Percentiles rank a stretch among this genome's conserved stretches.
Evolutionary conservation across 2,888 invertebrate species (phyloP).

Genomic region (Leucophenga maculata): DNA sequence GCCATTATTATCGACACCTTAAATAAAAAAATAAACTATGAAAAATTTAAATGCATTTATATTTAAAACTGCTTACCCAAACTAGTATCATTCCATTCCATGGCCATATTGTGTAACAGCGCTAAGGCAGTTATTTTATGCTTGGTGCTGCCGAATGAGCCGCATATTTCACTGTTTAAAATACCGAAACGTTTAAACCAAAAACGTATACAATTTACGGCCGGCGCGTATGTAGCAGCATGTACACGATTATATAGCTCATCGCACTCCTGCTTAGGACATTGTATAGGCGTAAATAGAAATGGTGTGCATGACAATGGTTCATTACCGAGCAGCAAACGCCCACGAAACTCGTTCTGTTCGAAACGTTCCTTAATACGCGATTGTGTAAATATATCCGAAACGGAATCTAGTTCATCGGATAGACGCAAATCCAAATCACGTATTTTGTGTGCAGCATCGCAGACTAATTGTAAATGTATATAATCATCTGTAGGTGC

Average conservation of each 20-base stretch:
- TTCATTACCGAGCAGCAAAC: constrained; percentile 58
- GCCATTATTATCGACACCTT: constrained; percentile 43
- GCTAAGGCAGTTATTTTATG: constrained; percentile 62
- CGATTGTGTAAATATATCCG: constrained; percentile 55
- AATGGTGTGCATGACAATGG: constrained; percentile 53
- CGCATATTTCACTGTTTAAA: constrained; percentile 49
- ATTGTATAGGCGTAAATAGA: constrained; percentile 59
- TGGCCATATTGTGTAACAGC: constrained; percentile 64
- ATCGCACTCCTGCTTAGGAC: constrained; percentile 49
- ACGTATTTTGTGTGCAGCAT: constrained; percentile 61
- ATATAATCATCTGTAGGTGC: constrained; percentile 41
- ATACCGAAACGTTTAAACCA: constrained; percentile 59
- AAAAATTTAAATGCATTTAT: constrained; percentile 1
- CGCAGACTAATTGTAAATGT: constrained; percentile 60
- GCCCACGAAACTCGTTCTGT: constrained; percentile 66
- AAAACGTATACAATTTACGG: constrained; percentile 51
- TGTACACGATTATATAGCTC: constrained; percentile 60
- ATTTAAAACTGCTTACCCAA: constrained; percentile 43
- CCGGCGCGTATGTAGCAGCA: constrained; percentile 55
- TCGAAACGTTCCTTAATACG: constrained; percentile 65
- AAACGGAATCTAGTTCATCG: constrained; percentile 39
- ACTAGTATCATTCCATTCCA: constrained; percentile 62
- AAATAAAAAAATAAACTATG: neutral
- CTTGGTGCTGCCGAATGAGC: constrained; percentile 54
- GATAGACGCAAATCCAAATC: constrained; percentile 57